A percentile compares a stretch with the other conserved stretches of the same genome.
phyloP scores from a whole-genome alignment of 2,797 vertebrate species.

The Lagorchestes hirsutus region DNA sequence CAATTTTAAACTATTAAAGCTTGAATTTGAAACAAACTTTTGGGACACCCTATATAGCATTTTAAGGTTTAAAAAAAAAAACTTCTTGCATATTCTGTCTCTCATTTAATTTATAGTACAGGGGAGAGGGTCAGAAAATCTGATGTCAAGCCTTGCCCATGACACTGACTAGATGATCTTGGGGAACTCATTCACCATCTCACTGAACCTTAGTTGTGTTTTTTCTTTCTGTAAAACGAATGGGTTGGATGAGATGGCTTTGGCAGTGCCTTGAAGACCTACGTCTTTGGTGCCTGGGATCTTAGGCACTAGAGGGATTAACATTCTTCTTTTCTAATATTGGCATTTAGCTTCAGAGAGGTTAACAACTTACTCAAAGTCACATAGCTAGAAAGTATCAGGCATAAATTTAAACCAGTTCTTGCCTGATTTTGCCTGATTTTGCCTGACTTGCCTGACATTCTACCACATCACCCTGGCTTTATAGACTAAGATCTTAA shows the following conservation, averaged over 20 bases:
- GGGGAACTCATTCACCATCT: not conserved
- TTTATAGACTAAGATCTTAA: not conserved
- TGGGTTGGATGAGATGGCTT: not conserved
- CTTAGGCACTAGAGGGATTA: not conserved
- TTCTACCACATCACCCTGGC: not conserved
- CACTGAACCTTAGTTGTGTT: not conserved
- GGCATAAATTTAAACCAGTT: not conserved
- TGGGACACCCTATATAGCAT: not conserved
- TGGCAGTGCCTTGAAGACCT: not conserved
- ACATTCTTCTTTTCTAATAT: not conserved
- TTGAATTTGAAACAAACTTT: not conserved
- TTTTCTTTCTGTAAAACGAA: not conserved
- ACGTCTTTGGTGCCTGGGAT: not conserved
- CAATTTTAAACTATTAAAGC: not conserved
- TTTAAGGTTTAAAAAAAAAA: not conserved
- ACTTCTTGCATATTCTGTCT: not conserved
- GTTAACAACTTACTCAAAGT: not conserved
- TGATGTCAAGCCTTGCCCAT: not conserved
- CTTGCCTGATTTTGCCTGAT: not conserved
- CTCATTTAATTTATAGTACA: not conserved
- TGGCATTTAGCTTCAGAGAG: not conserved
- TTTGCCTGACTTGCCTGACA: not conserved
- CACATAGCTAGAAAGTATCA: not conserved
- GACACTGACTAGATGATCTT: not conserved
- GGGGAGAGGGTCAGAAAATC: not conserved